Percentiles rank a stretch among this genome's conserved stretches.
Evolutionary conservation across 1,140 invertebrate species (phyloP).

Genomic region (Pomacea maculata): DNA sequence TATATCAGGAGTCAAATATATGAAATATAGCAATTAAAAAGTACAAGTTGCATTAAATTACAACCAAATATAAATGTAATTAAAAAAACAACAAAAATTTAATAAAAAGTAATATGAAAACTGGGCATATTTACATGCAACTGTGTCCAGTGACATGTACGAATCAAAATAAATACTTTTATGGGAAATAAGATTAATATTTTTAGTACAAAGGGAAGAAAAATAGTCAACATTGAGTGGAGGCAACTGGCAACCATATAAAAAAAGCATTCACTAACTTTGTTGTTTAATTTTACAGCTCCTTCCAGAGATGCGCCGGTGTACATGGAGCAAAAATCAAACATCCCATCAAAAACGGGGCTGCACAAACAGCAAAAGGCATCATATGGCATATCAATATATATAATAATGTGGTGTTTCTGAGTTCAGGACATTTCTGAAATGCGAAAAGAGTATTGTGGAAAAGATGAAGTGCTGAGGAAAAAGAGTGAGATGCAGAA

Average conservation of each 20-base stretch:
- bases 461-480: neutral
- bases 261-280: constrained; percentile 43
- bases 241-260: neutral
- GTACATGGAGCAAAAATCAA: constrained; percentile 98
- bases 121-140: neutral
- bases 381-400: neutral
- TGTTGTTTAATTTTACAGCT: constrained; percentile 65
- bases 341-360: constrained; percentile 98
- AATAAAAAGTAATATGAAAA: neutral
- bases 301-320: constrained; percentile 90
- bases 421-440: neutral
- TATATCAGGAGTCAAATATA: neutral
- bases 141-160: no score
- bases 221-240: neutral
- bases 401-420: neutral
- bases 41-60: no score
- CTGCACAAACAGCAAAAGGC: constrained; percentile 47
- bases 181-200: no score
- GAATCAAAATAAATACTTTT: neutral
- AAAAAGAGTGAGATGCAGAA: neutral
- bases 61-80: no score
- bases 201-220: no score
- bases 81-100: neutral
- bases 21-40: neutral
- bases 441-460: neutral